A percentile compares a stretch with the other conserved stretches of the same genome.
Conservation (phyloP, 1,140 invertebrate species). For the Palaemon carinicauda region DNA sequence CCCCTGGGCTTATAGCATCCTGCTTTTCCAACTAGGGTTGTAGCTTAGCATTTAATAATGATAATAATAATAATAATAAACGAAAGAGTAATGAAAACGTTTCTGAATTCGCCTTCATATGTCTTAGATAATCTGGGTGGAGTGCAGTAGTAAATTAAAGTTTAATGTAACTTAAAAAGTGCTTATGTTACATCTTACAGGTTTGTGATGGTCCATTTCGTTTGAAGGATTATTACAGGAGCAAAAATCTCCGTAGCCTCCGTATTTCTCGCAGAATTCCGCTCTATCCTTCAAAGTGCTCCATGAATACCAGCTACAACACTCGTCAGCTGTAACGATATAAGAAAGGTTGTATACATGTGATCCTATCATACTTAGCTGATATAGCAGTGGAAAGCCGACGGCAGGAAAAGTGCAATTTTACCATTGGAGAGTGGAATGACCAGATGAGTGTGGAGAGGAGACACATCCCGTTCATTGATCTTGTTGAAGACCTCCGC, state of each 20-base stretch:
- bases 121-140: no score
- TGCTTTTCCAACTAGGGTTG: no score
- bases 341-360: neutral
- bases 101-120: no score
- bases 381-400: no score
- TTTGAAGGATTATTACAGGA: conserved; percentile 11
- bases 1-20: no score
- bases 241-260: conserved; percentile 54
- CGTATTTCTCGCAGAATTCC: conserved; percentile 41
- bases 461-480: neutral
- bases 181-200: neutral
- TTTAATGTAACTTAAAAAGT: no score
- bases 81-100: no score
- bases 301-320: conserved; percentile 13
- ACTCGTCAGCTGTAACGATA: neutral
- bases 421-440: neutral
- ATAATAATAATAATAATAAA: no score
- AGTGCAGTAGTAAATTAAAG: no score
- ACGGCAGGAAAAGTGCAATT: no score
- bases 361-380: no score
- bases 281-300: neutral
- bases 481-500: neutral
- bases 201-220: neutral
- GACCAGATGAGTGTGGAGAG: neutral
- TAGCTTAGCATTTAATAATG: no score